Base-by-base conservation (phyloP, 1,140 invertebrate species). In the Neodiprion lecontei region DNA sequence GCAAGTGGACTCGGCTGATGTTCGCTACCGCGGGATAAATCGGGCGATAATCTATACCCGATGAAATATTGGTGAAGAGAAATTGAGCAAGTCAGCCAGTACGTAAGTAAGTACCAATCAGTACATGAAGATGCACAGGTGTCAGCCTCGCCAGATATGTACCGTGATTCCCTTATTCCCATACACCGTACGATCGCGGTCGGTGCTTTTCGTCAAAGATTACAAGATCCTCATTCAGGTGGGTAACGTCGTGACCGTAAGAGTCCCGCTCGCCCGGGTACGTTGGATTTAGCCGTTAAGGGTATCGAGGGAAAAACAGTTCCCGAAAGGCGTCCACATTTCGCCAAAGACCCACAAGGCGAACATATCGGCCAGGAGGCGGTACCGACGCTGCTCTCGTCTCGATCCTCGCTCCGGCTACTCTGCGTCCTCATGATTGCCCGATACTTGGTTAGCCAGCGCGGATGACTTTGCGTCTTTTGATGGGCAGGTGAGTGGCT, bases 401-500 rank as follows among this genome's bases (percentile, higher is more conserved):
- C 7, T 11, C 2, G 65, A 12, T 49, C 48, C 23, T 17, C 14
- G 3, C 11, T 12, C 12, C 14, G 23, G 12, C 28, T 49, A 10
- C n/a, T 40, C 70, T 80, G 28, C 75, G 80, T n/a, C 40, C 14
- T 72, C 67, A 47, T 87, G 79, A 3, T 81, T 21, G 9, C 87
- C 85, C 77, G 73, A 67, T 84, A 72, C 40, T 66, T 61, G 79
- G 85, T 87, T 88, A 85, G 87, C 87, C 87, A 87, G 82, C 86
- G 86, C 84, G 87, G 87, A 88, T 87, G 87, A 86, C 83, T 88
- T 86, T 84, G 83, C 85, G 86, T 88, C 85, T 88, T 88, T 88
- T 88, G 87, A 88, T 87, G 86, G 87, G 87, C 87, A 88, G 87
- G 87, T 88, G 87, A 88, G 86, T 86, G 87, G 87, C 87, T 61